A percentile compares a stretch with the other conserved stretches of the same genome.
These are phyloP conservation scores for Corythornis vintsioides DNA, from an alignment of 2,113 vertebrate species.

Conservation along the genomic window DNA sequence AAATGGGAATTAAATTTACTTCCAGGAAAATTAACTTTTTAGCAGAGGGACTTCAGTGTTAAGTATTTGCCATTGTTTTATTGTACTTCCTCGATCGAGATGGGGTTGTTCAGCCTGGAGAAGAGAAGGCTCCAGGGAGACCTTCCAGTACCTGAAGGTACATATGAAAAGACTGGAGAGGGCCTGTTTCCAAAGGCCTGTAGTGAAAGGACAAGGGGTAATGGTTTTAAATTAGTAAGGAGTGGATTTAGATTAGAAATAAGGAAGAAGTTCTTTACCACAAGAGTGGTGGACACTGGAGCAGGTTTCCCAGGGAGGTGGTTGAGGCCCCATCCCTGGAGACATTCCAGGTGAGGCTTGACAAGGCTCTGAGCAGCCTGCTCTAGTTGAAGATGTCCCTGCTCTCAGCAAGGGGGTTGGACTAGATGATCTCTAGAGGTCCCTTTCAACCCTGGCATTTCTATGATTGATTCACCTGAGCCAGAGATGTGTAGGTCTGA, in stretches of 20 bases:
- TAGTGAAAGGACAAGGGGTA: no score
- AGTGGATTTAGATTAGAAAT: no score
- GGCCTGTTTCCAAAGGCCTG: no score
- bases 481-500: background rate
- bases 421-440: background rate
- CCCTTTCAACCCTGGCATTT: background rate
- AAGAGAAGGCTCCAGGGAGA: no score
- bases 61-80: background rate
- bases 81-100: background rate
- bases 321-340: background rate
- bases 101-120: no score
- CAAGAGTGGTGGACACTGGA: no score
- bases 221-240: no score
- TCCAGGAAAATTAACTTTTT: background rate
- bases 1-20: background rate
- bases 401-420: background rate
- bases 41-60: background rate
- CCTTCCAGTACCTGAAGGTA: no score
- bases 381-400: background rate
- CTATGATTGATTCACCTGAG: background rate
- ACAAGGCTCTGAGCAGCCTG: background rate
- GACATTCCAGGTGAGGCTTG: background rate
- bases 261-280: no score
- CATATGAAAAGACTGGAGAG: no score
- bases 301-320: no score